A percentile compares a stretch with the other conserved stretches of the same genome.
phyloP scores from a whole-genome alignment of 2,888 invertebrate species.

The Tetropium fuscum region DNA sequence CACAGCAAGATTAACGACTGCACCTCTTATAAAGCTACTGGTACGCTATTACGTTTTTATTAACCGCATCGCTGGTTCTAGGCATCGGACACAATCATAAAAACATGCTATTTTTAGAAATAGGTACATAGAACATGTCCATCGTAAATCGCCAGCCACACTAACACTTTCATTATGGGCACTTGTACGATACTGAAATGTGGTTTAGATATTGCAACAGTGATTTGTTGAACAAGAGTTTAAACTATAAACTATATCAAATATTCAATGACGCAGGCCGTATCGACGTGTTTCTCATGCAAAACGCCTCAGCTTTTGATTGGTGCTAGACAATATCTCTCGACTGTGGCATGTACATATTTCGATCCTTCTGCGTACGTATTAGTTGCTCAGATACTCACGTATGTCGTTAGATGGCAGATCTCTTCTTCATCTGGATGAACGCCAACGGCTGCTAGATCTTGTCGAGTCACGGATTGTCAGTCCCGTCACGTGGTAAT shows the following conservation, averaged over 20 bases:
- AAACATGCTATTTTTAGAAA: background rate
- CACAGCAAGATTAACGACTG: background rate
- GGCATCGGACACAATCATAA: background rate
- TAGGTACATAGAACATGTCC: background rate
- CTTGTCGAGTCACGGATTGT: constrained; percentile 57
- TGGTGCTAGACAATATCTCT: constrained; percentile 36
- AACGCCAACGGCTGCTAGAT: constrained; percentile 48
- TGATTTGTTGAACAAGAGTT: constrained; percentile 7
- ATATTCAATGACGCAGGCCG: constrained; percentile 6
- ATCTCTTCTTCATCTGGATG: constrained; percentile 49
- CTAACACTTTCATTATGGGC: background rate
- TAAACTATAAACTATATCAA: constrained; percentile 14
- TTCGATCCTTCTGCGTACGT: constrained; percentile 35
- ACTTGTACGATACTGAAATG: background rate
- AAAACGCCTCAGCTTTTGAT: constrained; percentile 25
- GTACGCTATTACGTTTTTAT: background rate
- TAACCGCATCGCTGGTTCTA: background rate
- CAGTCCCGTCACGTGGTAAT: constrained; percentile 57
- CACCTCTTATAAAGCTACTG: background rate
- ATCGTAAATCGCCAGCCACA: constrained; percentile 8
- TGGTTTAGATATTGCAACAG: constrained; percentile 18
- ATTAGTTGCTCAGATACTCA: constrained; percentile 46
- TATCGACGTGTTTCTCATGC: constrained; percentile 15
- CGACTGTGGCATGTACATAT: too few relatives aligned
- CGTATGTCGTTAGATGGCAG: constrained; percentile 47